Conservation (phyloP, 2,888 invertebrate species). For the Pinctada fucata region DNA sequence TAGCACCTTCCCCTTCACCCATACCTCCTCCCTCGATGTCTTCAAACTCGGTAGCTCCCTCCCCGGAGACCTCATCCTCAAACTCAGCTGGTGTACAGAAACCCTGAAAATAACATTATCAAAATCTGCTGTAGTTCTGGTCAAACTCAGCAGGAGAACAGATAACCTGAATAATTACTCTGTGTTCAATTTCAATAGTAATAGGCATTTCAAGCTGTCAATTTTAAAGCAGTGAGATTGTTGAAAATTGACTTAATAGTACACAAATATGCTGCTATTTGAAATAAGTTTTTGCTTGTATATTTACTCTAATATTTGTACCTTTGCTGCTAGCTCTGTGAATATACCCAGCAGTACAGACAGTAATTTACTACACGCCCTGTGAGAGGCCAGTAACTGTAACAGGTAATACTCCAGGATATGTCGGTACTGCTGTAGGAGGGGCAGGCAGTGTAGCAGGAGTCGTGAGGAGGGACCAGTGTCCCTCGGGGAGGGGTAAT, state of each 20-base stretch:
- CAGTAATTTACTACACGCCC: conserved; percentile 88
- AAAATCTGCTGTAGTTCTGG: neutral
- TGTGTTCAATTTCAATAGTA: no score
- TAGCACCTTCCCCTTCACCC: conserved; percentile 94
- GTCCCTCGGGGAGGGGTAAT: neutral
- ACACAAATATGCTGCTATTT: no score
- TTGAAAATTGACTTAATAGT: no score
- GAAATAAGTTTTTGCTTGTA: no score
- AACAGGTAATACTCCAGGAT: conserved; percentile 88
- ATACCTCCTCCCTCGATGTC: conserved; percentile 87
- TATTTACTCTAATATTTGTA: conserved; percentile 58
- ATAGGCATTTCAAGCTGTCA: no score
- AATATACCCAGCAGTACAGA: conserved; percentile 90
- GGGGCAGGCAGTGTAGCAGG: conserved; percentile 77
- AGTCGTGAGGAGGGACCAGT: conserved; percentile 9
- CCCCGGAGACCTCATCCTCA: conserved; percentile 80
- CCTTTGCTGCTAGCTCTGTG: conserved; percentile 87
- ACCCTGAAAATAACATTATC: conserved; percentile 80
- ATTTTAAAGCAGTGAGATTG: no score
- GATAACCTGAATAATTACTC: neutral
- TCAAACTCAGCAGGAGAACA: neutral
- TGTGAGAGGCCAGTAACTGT: conserved; percentile 87
- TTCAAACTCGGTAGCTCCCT: conserved; percentile 77
- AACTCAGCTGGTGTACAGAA: conserved; percentile 94
- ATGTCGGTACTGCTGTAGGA: conserved; percentile 87